Conservation (phyloP, 2,797 vertebrate genomes). For the Sciurus vulgaris region DNA sequence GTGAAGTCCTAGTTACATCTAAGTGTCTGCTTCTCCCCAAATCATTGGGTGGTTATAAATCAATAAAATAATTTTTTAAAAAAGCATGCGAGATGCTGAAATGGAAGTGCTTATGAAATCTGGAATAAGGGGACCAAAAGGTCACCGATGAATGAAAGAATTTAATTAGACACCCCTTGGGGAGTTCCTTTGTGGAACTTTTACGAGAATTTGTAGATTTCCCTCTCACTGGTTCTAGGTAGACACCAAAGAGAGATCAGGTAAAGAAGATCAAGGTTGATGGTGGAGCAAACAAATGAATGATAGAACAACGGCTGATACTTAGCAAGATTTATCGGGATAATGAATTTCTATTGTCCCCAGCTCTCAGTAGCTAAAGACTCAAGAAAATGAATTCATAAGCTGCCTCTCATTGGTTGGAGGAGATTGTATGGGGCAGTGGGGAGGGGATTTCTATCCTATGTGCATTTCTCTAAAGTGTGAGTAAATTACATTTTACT, state of each 20-base stretch:
- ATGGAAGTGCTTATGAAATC: background rate
- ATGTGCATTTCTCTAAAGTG: background rate
- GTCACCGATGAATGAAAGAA: background rate
- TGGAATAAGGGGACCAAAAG: background rate
- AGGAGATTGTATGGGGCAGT: background rate
- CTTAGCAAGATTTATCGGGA: background rate
- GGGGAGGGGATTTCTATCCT: background rate
- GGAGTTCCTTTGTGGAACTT: background rate
- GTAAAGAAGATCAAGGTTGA: background rate
- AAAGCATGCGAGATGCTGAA: background rate
- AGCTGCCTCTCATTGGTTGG: background rate
- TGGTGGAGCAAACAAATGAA: background rate
- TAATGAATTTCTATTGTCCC: background rate
- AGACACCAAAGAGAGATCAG: constrained; percentile 3
- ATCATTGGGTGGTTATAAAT: background rate
- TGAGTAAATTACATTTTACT: background rate
- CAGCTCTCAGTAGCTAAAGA: background rate
- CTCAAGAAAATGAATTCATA: background rate
- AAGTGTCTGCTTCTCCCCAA: background rate
- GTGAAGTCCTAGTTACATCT: background rate
- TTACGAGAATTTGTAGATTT: background rate
- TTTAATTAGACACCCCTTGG: background rate
- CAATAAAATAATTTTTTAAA: background rate
- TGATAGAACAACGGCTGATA: background rate
- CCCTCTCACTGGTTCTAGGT: background rate